Conservation (phyloP, 2,888 invertebrate genomes). For the Ernsta delagoae region DNA sequence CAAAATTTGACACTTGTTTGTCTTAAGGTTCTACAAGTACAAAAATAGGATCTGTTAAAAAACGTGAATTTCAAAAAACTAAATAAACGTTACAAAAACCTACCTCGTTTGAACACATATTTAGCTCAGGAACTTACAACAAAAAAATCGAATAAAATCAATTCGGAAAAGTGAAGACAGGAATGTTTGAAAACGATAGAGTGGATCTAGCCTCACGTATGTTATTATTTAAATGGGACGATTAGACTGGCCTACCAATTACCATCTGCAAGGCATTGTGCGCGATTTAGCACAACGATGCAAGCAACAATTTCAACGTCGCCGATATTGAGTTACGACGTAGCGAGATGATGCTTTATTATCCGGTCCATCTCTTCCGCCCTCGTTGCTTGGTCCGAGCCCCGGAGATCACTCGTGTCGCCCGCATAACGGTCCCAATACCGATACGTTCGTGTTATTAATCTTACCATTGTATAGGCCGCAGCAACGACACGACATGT, state of each 20-base stretch:
- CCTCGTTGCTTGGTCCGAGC: conserved; percentile 71
- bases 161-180: conserved; percentile 8
- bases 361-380: conserved; percentile 82
- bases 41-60: too few species aligned
- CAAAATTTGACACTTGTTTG: too few species aligned
- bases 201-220: conserved; percentile 43
- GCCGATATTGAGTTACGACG: conserved; percentile 76
- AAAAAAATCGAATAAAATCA: too few species aligned
- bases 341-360: conserved; percentile 77
- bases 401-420: conserved; percentile 69
- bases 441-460: conserved; percentile 78
- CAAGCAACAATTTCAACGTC: conserved; percentile 80
- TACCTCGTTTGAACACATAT: too few species aligned
- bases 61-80: too few species aligned
- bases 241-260: conserved; percentile 68
- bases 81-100: too few species aligned
- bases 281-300: conserved; percentile 60
- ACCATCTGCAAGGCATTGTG: conserved; percentile 66
- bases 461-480: conserved; percentile 81
- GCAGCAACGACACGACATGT: conserved; percentile 73
- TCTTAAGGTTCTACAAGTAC: too few species aligned
- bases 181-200: conserved; percentile 26
- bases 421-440: conserved; percentile 68
- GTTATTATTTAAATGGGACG: conserved; percentile 66
- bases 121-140: too few species aligned